Evolutionary conservation across 1,140 invertebrate species (phyloP), one percentile per base, ranked within the genome.

Genomic region (Charaxes varanes): DNA sequence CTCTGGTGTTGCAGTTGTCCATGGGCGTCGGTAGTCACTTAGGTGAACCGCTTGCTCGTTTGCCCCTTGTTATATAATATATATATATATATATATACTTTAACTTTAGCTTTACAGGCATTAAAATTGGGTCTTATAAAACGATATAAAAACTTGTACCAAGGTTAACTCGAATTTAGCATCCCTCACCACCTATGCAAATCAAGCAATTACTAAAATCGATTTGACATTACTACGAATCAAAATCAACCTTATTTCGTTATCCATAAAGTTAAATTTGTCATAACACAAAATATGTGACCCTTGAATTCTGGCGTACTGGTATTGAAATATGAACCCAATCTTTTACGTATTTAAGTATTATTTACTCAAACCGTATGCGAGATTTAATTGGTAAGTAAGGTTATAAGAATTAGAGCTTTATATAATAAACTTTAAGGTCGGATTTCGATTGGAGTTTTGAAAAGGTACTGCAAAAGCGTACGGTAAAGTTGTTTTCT

Each of bases 181-280:
- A 12, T 15, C 47, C 47, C 32, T 36, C 41, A 17, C 48, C 37
- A 33, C 14, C 28, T 8, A 62, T 60, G 50, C 44, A 57, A 60
- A 62, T 60, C 37, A 55, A 51, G 38, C 48, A 54, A 62, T 66
- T 60, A 64, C 40, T 43, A 21, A 21, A 42, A 46, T 49, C 45
- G 51, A 62, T 62, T 37, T 24, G 8, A 31, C 22, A 12, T 13
- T 12, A n/a, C 6, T 10, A 4, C 19, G 6, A 10, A 23, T 4
- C 22, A 24, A 45, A 32, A 19, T 26, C 19, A 6, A 26, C 6
- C 27, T 32, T 28, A n/a, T 18, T 37, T 27, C 0, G 0, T 1
- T 28, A 1, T 6, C 2, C 10, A 12, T 26, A 26, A 26, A 7
- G 23, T 26, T 12, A n/a, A n/a, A n/a, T n/a, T n/a, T n/a, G n/a